Evolutionary conservation across 1,140 invertebrate species (phyloP), one percentile per base, ranked within the genome.

Genomic region (Zaprionus lachaisei): DNA sequence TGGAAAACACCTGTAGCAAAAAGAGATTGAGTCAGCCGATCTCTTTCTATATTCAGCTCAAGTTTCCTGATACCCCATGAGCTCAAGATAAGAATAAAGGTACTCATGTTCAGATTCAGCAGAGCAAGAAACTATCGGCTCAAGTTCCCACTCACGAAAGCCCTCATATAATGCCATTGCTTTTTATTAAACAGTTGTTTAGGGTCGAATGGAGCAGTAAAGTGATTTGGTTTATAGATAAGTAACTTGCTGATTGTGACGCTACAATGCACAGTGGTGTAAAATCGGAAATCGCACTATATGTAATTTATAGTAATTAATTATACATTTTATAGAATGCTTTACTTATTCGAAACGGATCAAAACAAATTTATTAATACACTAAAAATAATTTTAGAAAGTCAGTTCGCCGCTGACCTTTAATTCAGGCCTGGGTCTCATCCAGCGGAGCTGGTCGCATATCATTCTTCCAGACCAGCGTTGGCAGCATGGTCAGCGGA

Each of bases 401-500:
- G 56, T 61, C 20, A 41, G 67, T 22, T 51, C n/a, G 26, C 31
- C 12, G n/a, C 12, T 51, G 22, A 38, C 24, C 26, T 5, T n/a
- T 5, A 14, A 41, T 28, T 74, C 47, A 68, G 20, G 38, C 72
- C 37, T 26, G 44, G 14, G 44, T 49, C 22, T 74, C 37, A 17
- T 28, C 65, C 5, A 37, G 47, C 11, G 37, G 47, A 12, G 41
- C 31, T 0, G 58, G 41, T 12, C 17, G 37, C 12, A 60, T 41
- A 37, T 57, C 38, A 34, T 31, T 55, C 26, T 67, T 66, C 77
- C 73, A 77, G n/a, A 38, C 51, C 0, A 63, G 54, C 31, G 72
- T 72, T 9, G 73, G 73, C 55, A 76, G 55, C 73, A 54, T 49
- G 7, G 77, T 72, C 44, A 72, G 15, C 14, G 73, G 73, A 38